Base-by-base conservation (phyloP, 2,113 vertebrate genomes). In the Lophotis ruficrista region DNA sequence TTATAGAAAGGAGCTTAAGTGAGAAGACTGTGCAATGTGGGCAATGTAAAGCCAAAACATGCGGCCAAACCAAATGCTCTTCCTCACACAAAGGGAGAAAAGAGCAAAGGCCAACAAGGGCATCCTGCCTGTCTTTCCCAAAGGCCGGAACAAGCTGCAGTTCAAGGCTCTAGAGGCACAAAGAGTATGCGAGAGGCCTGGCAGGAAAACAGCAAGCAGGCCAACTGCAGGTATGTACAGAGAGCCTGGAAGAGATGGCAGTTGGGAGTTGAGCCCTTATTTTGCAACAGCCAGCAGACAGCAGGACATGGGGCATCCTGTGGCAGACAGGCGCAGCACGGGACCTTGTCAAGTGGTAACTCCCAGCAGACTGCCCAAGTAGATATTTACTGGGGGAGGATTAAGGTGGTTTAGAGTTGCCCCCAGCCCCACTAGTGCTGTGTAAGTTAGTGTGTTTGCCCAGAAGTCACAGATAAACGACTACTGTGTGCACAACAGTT, bases 321-420 rank as follows among this genome's bases (percentile, higher is more conserved):
- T 1, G 3, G 53, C 57, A 83, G 47, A 23, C 51, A 31, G 43
- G 27, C 6, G 2, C 82, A 71, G 51, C 65, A 43, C 0, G 1
- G 57, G 53, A 81, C n/a, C 24, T 24, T 30, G 33, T 38, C 37
- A 64, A 60, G 30, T 31, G 41, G 62, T 58, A 50, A 37, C 27
- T 68, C 43, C 80, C 10, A 2, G 57, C 72, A 80, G 31, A 31
- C 1, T 28, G n/a, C 48, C 22, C 37, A 54, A 73, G 33, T 17
- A 83, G 27, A 68, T 14, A 70, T 28, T 41, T 64, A 80, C 14
- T 38, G 38, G 3, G 37, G 54, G 24, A 66, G 68, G 31, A 80
- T 37, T 56, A 81, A 72, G 20, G 43, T 22, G 18, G 28, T 62
- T 68, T 64, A 75, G 61, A 54, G 9, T 24, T 84, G 25, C 12